Conservation (phyloP, 1,140 invertebrate species). For the Hormaphis cornu region DNA sequence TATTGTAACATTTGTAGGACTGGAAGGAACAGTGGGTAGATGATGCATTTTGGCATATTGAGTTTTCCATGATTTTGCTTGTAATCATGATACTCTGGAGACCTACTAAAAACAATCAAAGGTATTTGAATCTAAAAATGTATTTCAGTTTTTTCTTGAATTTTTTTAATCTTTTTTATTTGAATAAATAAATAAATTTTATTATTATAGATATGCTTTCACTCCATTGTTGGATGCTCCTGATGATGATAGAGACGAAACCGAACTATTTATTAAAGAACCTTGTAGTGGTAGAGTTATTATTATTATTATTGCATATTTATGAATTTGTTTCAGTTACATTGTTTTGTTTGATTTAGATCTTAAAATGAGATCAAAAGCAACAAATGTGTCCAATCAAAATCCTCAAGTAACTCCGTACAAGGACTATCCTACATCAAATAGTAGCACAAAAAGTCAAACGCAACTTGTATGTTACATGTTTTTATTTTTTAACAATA, state of each 20-base stretch:
- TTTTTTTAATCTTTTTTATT: no score
- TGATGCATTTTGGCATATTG: constrained; percentile 86
- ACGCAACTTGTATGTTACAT: constrained; percentile 11
- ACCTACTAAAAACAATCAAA: constrained; percentile 88
- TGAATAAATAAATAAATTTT: constrained; percentile 3
- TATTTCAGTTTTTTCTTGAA: background rate
- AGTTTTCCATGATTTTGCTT: constrained; percentile 76
- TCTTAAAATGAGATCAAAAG: constrained; percentile 8
- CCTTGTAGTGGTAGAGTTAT: constrained; percentile 53
- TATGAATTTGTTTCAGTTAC: background rate
- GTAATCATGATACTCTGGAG: constrained; percentile 92
- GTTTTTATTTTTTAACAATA: background rate
- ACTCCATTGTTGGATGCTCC: constrained; percentile 79
- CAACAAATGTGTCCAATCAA: constrained; percentile 7
- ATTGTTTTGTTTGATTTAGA: constrained; percentile 10
- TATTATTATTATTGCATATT: background rate
- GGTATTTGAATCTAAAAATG: constrained; percentile 40
- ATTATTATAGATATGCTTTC: constrained; percentile 65
- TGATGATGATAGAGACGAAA: constrained; percentile 71
- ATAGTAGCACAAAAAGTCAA: constrained; percentile 24
- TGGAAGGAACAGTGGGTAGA: constrained; percentile 89
- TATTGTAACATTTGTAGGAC: constrained; percentile 48
- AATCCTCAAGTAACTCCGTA: constrained; percentile 10
- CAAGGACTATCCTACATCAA: constrained; percentile 6
- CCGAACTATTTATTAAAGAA: constrained; percentile 74